phyloP scores from a whole-genome alignment of 2,113 vertebrate species.

The Cynocephalus volans region DNA sequence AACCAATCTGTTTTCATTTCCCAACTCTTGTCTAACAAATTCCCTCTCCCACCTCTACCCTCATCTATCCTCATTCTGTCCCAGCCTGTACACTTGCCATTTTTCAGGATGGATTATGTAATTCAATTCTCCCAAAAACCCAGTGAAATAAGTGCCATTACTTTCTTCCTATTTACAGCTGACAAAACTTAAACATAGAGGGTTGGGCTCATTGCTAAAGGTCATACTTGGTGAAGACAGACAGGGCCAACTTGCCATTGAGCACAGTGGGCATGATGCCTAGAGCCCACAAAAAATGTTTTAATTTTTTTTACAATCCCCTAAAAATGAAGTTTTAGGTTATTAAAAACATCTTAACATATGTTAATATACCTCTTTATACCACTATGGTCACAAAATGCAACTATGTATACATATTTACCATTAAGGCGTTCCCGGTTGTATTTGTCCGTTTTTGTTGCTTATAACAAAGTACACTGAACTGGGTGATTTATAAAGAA shows the following conservation, averaged over 20 bases:
- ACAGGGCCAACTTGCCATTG: background rate
- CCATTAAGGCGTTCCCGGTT: background rate
- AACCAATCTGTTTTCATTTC: background rate
- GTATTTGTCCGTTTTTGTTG: no score
- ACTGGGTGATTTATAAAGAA: no score
- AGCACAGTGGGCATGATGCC: fast-evolving
- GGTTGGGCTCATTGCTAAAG: background rate
- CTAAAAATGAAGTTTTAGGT: background rate
- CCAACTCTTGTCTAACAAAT: background rate
- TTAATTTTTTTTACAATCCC: background rate
- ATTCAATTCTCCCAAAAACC: background rate
- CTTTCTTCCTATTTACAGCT: background rate
- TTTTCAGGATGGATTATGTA: background rate
- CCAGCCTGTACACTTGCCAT: fast-evolving
- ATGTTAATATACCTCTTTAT: background rate
- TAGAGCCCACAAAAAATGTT: background rate
- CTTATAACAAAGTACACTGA: no score
- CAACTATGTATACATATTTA: background rate
- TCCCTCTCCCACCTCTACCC: background rate
- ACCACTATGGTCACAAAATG: background rate
- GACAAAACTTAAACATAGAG: background rate
- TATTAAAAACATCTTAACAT: background rate
- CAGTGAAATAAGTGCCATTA: background rate
- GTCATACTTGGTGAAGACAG: background rate
- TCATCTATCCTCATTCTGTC: background rate